A percentile compares a stretch with the other conserved stretches of the same genome.
phyloP scores from a whole-genome alignment of 2,797 vertebrate species.

The Muscicapa striata region DNA sequence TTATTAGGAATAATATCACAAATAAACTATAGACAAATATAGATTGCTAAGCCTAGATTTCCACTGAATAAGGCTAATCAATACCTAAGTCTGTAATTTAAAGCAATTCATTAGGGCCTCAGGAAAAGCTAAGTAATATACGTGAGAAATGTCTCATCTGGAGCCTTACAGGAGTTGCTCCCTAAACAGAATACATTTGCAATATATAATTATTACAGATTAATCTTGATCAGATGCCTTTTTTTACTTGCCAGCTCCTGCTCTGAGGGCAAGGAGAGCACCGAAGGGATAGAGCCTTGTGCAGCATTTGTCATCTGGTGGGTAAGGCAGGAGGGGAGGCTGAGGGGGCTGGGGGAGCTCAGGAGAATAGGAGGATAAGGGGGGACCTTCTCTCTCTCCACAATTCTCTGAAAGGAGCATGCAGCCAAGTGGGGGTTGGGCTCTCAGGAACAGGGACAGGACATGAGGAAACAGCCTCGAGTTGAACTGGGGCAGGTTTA shows the following conservation, averaged over 20 bases:
- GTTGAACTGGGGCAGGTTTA: not conserved
- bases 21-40: constrained; percentile 64
- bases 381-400: not conserved
- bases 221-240: constrained; percentile 20
- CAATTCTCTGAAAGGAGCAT: not conserved
- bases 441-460: not conserved
- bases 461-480: not conserved
- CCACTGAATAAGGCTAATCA: constrained; percentile 71
- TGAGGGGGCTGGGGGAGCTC: not conserved
- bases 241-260: not conserved
- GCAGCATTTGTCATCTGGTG: not conserved
- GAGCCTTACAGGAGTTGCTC: constrained; percentile 30
- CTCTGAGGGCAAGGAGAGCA: not conserved
- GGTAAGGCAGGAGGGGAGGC: not conserved
- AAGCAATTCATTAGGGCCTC: constrained; percentile 63
- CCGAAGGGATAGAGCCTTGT: not conserved
- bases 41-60: constrained; percentile 67
- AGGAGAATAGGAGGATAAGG: not conserved
- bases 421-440: accelerated
- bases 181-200: constrained; percentile 25
- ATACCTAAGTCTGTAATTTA: constrained; percentile 65
- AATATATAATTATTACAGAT: constrained; percentile 18
- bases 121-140: constrained; percentile 54
- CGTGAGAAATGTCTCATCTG: constrained; percentile 74
- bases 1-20: constrained; percentile 72